Evolutionary conservation across 92 coral and sea anemone species (phyloP).

Genomic region (Nematostella vectensis): DNA sequence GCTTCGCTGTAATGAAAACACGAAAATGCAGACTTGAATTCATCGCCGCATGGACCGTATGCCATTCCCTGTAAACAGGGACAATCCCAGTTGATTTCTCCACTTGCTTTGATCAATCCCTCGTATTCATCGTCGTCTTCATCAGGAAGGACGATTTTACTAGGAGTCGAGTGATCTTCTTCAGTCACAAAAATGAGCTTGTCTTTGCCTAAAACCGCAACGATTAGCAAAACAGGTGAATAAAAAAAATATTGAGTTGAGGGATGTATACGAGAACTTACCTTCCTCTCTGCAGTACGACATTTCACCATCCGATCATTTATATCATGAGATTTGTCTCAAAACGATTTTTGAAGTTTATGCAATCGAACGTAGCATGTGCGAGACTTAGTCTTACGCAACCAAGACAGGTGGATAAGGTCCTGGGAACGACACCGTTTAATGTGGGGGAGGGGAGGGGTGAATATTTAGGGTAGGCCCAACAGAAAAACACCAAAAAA

Average conservation of each 20-base stretch:
- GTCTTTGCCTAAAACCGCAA: constrained; percentile 83
- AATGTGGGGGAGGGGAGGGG: no score
- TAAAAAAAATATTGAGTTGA: neutral
- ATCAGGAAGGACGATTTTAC: constrained; percentile 54
- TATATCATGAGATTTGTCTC: neutral
- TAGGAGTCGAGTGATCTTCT: constrained; percentile 72
- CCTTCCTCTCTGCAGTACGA: constrained; percentile 96
- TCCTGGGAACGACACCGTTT: no score
- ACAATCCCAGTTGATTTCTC: constrained; percentile 99
- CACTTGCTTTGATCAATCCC: constrained; percentile 87
- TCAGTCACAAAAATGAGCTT: constrained; percentile 84
- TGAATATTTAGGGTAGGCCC: no score
- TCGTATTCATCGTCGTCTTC: constrained; percentile 86
- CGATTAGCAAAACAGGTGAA: neutral
- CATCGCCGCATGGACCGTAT: constrained; percentile 92
- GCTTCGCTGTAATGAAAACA: constrained; percentile 93
- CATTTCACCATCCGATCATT: constrained; percentile 24
- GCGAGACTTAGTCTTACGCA: no score
- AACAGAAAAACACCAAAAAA: no score
- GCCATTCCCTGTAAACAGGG: constrained; percentile 99
- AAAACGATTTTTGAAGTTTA: neutral
- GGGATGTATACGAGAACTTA: constrained; percentile 7
- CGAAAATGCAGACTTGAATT: constrained; percentile 86
- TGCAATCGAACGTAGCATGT: no score
- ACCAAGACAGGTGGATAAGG: no score